These are phyloP conservation scores for Platyrinchus mystaceus DNA, from an alignment of 2,797 vertebrate species.

Conservation along the genomic window DNA sequence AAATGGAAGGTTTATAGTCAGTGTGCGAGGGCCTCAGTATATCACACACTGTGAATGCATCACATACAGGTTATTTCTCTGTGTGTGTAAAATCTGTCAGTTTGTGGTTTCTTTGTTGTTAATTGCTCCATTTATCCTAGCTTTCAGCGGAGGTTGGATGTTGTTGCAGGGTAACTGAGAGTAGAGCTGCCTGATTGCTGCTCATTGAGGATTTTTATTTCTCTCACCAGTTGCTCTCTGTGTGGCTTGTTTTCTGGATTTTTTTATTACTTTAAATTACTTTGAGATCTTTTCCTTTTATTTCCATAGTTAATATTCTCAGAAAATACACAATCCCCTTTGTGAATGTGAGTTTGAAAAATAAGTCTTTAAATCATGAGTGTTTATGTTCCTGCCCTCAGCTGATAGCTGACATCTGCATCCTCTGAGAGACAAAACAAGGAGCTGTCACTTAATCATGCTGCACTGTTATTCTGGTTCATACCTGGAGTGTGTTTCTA, in stretches of 20 bases:
- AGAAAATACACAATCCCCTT: background rate
- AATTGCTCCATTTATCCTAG: background rate
- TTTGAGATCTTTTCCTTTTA: background rate
- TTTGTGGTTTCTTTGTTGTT: conserved; percentile 29
- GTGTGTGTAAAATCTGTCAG: background rate
- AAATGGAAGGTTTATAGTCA: background rate
- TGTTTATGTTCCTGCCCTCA: background rate
- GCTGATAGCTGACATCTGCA: background rate
- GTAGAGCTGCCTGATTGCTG: background rate
- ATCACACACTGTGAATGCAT: background rate
- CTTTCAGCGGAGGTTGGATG: background rate
- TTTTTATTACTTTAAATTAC: background rate
- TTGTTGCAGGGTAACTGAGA: background rate
- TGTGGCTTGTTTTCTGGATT: background rate
- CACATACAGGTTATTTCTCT: background rate
- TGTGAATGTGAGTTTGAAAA: background rate
- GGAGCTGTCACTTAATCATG: background rate
- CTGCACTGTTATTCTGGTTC: background rate
- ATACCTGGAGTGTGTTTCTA: background rate
- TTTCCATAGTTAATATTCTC: background rate
- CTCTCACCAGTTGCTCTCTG: background rate
- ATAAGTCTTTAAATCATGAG: fast-evolving
- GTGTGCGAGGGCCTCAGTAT: background rate
- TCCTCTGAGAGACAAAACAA: background rate
- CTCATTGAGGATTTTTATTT: background rate